Conservation (phyloP, 2,113 vertebrate species). For the Microtus montanus region DNA sequence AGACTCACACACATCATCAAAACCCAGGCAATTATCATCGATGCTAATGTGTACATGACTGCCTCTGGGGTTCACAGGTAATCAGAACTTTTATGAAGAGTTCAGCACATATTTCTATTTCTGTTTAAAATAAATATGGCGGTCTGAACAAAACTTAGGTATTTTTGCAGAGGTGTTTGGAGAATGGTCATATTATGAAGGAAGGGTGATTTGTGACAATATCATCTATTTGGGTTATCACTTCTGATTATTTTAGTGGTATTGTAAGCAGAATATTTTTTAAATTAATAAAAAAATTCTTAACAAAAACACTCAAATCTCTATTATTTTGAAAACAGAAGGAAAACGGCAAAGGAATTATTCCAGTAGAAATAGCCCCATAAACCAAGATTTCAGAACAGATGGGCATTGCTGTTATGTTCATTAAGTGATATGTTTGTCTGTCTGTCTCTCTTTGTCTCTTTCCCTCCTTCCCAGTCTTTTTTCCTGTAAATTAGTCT, state of each 20-base stretch:
- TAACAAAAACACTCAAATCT: constrained; percentile 20
- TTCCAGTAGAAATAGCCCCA: constrained; percentile 28
- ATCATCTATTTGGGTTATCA: background rate
- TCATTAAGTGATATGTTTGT: background rate
- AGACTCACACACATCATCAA: constrained; percentile 68
- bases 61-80: constrained; percentile 63
- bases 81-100: constrained; percentile 66
- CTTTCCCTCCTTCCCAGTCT: accelerated
- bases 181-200: constrained; percentile 25
- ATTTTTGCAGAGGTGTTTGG: constrained; percentile 15
- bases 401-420: background rate
- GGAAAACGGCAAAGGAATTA: constrained; percentile 52
- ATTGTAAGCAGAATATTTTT: constrained; percentile 26
- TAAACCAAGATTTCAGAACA: background rate
- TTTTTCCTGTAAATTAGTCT: background rate
- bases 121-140: constrained; percentile 65
- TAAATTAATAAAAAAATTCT: constrained; percentile 55
- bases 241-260: constrained; percentile 32
- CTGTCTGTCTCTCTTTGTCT: background rate
- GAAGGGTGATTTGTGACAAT: constrained; percentile 6
- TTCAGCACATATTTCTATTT: constrained; percentile 68
- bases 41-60: constrained; percentile 62
- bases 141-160: constrained; percentile 28
- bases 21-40: constrained; percentile 67
- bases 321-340: background rate